These are phyloP conservation scores for Gryllus longicercus DNA, from an alignment of 2,888 invertebrate species.

Conservation along the genomic window DNA sequence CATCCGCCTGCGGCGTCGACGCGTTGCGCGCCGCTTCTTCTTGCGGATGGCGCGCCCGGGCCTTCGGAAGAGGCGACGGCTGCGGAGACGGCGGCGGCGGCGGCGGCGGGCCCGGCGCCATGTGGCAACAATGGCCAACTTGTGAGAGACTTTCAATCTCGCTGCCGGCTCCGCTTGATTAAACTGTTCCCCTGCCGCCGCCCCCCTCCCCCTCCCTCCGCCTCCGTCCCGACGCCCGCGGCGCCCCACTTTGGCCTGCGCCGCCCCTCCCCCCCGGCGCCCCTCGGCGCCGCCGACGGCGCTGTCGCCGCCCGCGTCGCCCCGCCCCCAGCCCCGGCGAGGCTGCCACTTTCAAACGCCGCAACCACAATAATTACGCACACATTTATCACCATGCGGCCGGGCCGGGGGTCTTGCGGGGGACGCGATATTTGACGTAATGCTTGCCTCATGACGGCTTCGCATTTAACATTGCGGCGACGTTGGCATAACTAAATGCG, in stretches of 20 bases:
- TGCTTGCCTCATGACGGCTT: too few relatives aligned
- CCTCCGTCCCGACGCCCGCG: background rate
- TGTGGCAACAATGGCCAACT: conserved; percentile 17
- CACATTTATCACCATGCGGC: background rate
- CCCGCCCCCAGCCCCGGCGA: background rate
- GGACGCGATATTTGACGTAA: background rate
- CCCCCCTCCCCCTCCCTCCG: background rate
- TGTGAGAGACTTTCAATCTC: background rate
- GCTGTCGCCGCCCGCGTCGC: background rate
- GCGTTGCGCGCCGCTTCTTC: background rate
- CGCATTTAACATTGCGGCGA: too few relatives aligned
- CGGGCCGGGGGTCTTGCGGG: background rate
- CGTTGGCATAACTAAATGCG: too few relatives aligned
- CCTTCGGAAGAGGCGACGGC: background rate
- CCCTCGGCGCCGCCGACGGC: background rate
- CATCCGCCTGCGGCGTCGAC: too few relatives aligned
- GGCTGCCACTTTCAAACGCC: background rate
- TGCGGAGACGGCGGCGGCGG: background rate
- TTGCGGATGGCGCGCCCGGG: background rate
- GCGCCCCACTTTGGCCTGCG: background rate
- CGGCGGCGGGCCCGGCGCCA: background rate
- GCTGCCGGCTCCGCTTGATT: background rate
- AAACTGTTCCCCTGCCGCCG: background rate
- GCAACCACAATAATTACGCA: background rate
- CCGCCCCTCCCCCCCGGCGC: background rate